These are phyloP conservation scores for Drosophila monieri DNA, from an alignment of 2,888 invertebrate genomes.

Conservation along the genomic window DNA sequence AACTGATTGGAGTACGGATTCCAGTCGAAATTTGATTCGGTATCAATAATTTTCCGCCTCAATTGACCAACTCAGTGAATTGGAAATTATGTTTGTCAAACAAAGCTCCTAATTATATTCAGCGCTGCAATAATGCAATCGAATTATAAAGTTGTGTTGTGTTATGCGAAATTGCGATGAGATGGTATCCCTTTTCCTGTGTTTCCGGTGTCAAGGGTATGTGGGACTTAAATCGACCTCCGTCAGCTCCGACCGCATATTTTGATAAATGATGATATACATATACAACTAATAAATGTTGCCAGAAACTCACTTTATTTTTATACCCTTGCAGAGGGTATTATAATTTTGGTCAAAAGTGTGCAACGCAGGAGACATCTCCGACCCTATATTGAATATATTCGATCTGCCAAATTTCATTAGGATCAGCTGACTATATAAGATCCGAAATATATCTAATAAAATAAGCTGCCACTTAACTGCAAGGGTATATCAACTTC, in stretches of 20 bases:
- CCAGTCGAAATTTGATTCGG: not conserved
- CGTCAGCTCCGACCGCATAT: conserved; percentile 42
- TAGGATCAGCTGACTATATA: too few species aligned
- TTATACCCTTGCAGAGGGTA: too few species aligned
- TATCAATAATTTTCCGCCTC: conserved; percentile 35
- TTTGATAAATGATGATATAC: conserved; percentile 36
- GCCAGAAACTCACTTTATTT: not conserved
- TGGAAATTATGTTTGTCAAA: conserved; percentile 23
- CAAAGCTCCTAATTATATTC: conserved; percentile 26
- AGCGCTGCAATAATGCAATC: conserved; percentile 14
- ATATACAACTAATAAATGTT: not conserved
- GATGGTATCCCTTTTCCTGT: not conserved
- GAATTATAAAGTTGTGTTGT: conserved; percentile 23
- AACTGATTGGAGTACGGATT: not conserved
- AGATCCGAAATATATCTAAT: too few species aligned
- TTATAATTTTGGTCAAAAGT: too few species aligned
- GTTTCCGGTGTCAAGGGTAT: not conserved
- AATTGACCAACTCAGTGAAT: conserved; percentile 29
- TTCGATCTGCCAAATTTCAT: too few species aligned
- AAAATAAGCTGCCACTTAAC: too few species aligned
- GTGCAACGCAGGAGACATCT: too few species aligned
- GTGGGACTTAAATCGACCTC: not conserved
- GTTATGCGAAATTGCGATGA: not conserved
- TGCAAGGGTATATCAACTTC: too few species aligned
- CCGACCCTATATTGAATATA: too few species aligned